Evolutionary conservation across 1,140 invertebrate genomes (phyloP), one percentile per base, ranked within the genome.

Genomic region (Acromyrmex heyeri): DNA sequence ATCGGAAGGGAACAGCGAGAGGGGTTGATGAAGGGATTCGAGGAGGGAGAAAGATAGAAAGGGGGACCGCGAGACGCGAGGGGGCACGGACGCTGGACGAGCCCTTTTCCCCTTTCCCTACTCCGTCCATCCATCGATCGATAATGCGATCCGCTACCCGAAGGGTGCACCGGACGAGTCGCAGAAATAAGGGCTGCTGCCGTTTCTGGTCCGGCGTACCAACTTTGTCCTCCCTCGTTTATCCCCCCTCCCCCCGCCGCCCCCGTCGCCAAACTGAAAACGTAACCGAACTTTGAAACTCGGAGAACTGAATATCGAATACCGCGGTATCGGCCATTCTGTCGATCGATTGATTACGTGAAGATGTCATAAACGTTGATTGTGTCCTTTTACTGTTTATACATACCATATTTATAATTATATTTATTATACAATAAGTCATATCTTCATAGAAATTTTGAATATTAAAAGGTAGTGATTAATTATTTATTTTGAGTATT

Each of bases 141-240:
- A 90, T 91, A 91, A 91, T 86, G 90, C 89, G 89, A 91, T 91
- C 90, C 83, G 90, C 86, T 83, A 70, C 30, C 77, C 77, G 89
- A 90, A 91, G 90, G 90, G 90, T 91, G 83, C 89, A 90, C 78
- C 87, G 87, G 82, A 88, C 89, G 90, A 91, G 90, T 91, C 78
- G 87, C 77, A 91, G 89, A 91, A 91, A 91, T 90, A 91, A 91
- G 90, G 89, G 89, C 87, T 86, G 82, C 76, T 67, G 34, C 83
- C 67, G 18, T 62, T 70, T 61, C 65, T 83, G 78, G 69, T 78
- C 73, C 73, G 55, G 30, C 82, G 61, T 65, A 78, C 30, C 27
- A 85, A 24, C 38, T 73, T 65, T 27, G 14, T 76, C 57, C 73
- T 57, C 24, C 59, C 62, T 75, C 64, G 55, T 18, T 10, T 24